Base-by-base conservation (phyloP, 2,888 invertebrate species). In the Agrotis exclamationis region DNA sequence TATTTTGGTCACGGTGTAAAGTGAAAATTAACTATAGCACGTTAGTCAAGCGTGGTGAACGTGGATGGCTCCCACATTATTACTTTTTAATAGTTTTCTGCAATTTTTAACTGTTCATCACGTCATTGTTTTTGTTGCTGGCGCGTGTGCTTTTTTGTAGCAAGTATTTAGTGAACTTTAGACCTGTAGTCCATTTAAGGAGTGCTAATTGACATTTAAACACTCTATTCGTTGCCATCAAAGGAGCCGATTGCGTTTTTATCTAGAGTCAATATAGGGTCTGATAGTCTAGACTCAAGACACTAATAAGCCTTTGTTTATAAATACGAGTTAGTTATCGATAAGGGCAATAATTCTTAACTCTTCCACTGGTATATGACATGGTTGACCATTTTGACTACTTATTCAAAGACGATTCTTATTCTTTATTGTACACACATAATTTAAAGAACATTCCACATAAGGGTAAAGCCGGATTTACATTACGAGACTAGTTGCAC, bases 1-100 rank as follows among this genome's bases (percentile, higher is more conserved):
- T 56, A 70, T 53, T 70, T 83, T 62, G 66, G 82, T 82, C 84
- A 82, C 70, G 84, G 77, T 18, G 45, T 65, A 47, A 74, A 76
- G 76, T 78, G 73, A 84, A 85, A 80, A 77, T 73, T 69, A 63
- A 73, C 68, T 77, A 64, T 56, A 60, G 28, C 63, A 57, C 39
- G 51, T 70, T 22, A 74, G 47, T 76, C 60, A 72, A 70, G 65
- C 71, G 63, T 70, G 58, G 59, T 59, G 28, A 66, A 63, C 44
- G 51, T 70, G 45, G 63, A 62, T 72, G 57, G 58, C 70, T 80
- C 59, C 83, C 60, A 79, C 74, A 76, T 67, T 76, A 67, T 76
- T 56, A 39, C 16, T 28, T 45, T 60, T 65, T 59, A 54, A 69
- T 69, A 3, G 64, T 54, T 68, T 62, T 70, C 39, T 69, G 70